A percentile compares a stretch with the other conserved stretches of the same genome.
These are phyloP conservation scores for Drosophila sp. DNA, from an alignment of 1,140 invertebrate species.

Conservation along the genomic window DNA sequence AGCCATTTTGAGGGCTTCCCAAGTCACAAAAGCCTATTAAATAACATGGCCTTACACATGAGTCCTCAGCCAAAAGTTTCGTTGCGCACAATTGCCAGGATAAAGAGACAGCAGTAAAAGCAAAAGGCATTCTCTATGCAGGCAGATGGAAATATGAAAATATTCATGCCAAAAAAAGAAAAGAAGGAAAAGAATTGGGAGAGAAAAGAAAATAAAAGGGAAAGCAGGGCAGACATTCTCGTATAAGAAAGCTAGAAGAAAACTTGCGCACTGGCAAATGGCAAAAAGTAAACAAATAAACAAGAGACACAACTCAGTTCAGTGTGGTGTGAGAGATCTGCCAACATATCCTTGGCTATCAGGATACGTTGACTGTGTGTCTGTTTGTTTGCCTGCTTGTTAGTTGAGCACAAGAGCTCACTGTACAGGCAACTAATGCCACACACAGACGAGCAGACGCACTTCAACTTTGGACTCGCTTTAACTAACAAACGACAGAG, in stretches of 20 bases:
- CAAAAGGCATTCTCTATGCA: constrained; percentile 30
- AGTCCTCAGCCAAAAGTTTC: constrained; percentile 67
- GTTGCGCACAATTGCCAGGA: constrained; percentile 67
- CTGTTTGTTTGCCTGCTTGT: constrained; percentile 35
- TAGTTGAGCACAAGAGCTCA: constrained; percentile 24
- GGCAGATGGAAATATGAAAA: constrained; percentile 73
- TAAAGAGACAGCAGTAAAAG: constrained; percentile 55
- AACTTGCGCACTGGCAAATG: constrained; percentile 64
- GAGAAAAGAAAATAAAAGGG: constrained; percentile 12
- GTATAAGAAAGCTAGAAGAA: constrained; percentile 37
- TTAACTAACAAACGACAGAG: constrained; percentile 19
- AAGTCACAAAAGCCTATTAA: constrained; percentile 79
- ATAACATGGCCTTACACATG: constrained; percentile 78
- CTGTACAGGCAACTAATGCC: constrained; percentile 33
- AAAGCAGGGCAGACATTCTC: constrained; percentile 14
- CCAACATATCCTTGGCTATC: constrained; percentile 24
- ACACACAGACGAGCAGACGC: constrained; percentile 12
- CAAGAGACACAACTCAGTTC: constrained; percentile 30
- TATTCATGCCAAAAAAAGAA: constrained; percentile 65
- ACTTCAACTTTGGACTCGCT: constrained; percentile 24
- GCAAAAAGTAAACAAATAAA: constrained; percentile 80
- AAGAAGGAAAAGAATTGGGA: too few relatives aligned
- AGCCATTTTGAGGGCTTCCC: constrained; percentile 43
- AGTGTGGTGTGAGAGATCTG: constrained; percentile 6
- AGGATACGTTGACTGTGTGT: constrained; percentile 13